phyloP scores from a whole-genome alignment of 2,113 vertebrate genomes.

The Gambusia affinis region DNA sequence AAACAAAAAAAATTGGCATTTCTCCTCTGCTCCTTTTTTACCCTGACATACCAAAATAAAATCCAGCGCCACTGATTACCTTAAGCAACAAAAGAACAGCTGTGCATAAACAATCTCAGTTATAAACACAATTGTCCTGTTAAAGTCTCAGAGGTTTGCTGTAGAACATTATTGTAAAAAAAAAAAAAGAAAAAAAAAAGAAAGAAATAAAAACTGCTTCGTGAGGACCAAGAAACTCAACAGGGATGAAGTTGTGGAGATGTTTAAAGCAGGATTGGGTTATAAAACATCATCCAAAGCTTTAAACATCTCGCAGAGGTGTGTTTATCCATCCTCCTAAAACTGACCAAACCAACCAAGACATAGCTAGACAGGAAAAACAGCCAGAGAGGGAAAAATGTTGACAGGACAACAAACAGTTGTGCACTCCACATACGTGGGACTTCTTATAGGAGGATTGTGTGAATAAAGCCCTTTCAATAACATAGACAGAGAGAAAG shows the following conservation, averaged over 20 bases:
- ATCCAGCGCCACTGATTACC: background rate
- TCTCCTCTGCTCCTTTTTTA: background rate
- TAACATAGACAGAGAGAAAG: background rate
- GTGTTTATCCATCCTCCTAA: background rate
- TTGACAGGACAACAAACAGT: background rate
- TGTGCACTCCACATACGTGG: background rate
- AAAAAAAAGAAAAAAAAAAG: background rate
- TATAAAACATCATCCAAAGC: background rate
- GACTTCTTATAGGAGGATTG: background rate
- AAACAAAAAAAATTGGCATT: background rate
- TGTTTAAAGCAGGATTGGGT: background rate
- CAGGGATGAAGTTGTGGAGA: background rate
- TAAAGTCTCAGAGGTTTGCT: too few relatives aligned
- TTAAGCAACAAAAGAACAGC: background rate
- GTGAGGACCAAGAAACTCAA: background rate
- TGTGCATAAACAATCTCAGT: background rate
- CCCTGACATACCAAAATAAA: background rate
- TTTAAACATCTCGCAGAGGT: background rate
- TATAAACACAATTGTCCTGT: background rate
- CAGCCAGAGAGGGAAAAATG: too few relatives aligned
- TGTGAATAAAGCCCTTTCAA: background rate
- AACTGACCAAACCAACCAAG: background rate
- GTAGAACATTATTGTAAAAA: background rate
- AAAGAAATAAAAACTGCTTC: background rate
- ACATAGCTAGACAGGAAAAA: background rate